Base-by-base conservation (phyloP, 2,888 invertebrate genomes). In the Ptilodon capucinus region DNA sequence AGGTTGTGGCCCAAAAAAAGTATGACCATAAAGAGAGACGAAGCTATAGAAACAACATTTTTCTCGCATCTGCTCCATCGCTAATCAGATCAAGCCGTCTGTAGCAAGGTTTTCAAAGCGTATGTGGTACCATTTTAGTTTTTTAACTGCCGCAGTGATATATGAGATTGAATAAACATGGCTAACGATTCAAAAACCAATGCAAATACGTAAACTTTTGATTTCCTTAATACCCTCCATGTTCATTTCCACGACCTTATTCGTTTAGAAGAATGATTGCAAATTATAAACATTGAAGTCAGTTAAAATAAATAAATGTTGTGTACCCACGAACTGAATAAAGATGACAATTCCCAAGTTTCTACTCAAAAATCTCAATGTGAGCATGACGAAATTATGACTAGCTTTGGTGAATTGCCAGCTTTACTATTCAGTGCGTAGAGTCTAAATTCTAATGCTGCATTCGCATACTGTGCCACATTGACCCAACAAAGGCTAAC, bases 381-480 rank as follows among this genome's bases (percentile, higher is more conserved):
- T 35, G 35, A 35, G 35, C 35, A 7, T 11, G 11, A 32, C 32
- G 32, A 32, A 32, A 32, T 32, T 35, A 18, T 35, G 35, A 35
- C 35, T 35, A 35, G 35, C 11, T 5, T 35, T 17, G 7, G 35
- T 35, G 35, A 35, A 35, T 5, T 6, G 32, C 14, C 32, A 47
- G 34, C 41, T 55, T 48, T 57, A 52, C 60, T 49, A 44, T 47
- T 21, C 4, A 6, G 7, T 28, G 28, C 7, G n/a, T 28, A 28
- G 28, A 7, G n/a, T n/a, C n/a, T n/a, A n/a, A n/a, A n/a, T n/a
- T n/a, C n/a, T n/a, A n/a, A n/a, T n/a, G n/a, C n/a, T n/a, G n/a
- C n/a, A n/a, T n/a, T n/a, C n/a, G n/a, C n/a, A n/a, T n/a, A n/a
- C n/a, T n/a, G n/a, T n/a, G n/a, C n/a, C n/a, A n/a, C n/a, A n/a